Conservation (phyloP, 2,113 vertebrate species). For the Sorex araneus region DNA sequence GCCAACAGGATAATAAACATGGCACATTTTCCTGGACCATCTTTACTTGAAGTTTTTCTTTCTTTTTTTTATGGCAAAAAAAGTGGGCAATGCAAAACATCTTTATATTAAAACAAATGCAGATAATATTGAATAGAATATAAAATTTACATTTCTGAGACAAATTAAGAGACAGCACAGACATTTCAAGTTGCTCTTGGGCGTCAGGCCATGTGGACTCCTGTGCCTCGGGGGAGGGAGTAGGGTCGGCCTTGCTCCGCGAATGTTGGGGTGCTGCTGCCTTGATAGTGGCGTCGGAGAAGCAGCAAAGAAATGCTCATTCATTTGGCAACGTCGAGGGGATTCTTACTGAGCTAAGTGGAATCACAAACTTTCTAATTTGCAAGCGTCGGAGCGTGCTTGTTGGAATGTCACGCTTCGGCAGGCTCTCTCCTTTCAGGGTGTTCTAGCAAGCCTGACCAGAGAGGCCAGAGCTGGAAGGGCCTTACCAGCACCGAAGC, state of each 20-base stretch:
- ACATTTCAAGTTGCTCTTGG: slow-evolving; percentile 58
- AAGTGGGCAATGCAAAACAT: slow-evolving; percentile 76
- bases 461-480: neutral
- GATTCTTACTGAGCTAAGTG: slow-evolving; percentile 1
- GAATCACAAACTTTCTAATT: slow-evolving; percentile 56
- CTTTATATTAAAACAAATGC: slow-evolving; percentile 78
- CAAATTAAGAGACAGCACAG: slow-evolving; percentile 72
- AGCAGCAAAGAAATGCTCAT: slow-evolving; percentile 56
- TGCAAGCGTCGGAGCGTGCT: slow-evolving; percentile 54
- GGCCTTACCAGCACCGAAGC: neutral
- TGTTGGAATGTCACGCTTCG: slow-evolving; percentile 53
- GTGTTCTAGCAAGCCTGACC: slow-evolving; percentile 49
- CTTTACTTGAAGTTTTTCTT: slow-evolving; percentile 79
- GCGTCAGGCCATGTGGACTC: slow-evolving; percentile 35
- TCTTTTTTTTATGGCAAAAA: neutral
- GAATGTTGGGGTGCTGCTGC: neutral
- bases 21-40: slow-evolving; percentile 68
- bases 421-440: slow-evolving; percentile 25
- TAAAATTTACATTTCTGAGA: slow-evolving; percentile 80
- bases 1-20: slow-evolving; percentile 73
- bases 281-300: slow-evolving; percentile 16
- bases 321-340: slow-evolving; percentile 67
- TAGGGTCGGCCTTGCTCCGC: slow-evolving; percentile 16
- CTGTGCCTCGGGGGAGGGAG: neutral
- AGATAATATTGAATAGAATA: slow-evolving; percentile 74